Evolutionary conservation across 2,888 invertebrate genomes (phyloP).

Genomic region (Atrina japonica): DNA sequence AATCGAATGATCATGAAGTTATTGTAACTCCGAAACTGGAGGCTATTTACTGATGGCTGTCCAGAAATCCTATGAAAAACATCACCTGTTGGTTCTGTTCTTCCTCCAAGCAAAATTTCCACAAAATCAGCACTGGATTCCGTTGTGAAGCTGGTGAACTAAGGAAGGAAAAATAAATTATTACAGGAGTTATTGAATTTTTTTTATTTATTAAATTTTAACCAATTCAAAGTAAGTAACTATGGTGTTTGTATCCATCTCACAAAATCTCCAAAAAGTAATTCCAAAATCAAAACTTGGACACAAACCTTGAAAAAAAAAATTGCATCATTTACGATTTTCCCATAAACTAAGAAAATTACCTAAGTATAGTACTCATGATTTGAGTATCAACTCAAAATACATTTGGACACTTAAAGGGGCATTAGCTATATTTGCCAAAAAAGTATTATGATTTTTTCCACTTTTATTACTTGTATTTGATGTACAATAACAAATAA

Average conservation of each 20-base stretch:
- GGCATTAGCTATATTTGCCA: no score
- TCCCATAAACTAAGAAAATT: no score
- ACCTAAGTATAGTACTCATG: no score
- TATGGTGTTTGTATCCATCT: neutral
- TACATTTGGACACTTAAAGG: no score
- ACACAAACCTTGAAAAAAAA: neutral
- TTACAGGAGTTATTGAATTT: neutral
- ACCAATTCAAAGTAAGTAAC: no score
- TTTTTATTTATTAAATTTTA: no score
- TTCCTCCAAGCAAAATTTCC: slow-evolving; percentile 96
- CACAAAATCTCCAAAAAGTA: neutral
- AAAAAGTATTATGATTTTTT: no score
- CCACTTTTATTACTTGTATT: no score
- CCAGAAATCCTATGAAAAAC: slow-evolving; percentile 93
- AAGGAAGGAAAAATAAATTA: slow-evolving; percentile 63
- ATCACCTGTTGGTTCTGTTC: slow-evolving; percentile 89
- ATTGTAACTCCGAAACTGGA: slow-evolving; percentile 91
- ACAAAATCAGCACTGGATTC: slow-evolving; percentile 98
- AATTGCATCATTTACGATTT: no score
- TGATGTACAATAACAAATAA: no score
- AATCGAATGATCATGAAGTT: slow-evolving; percentile 99
- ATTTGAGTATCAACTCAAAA: no score
- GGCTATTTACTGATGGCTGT: slow-evolving; percentile 6
- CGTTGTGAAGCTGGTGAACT: slow-evolving; percentile 98
- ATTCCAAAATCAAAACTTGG: neutral